These are phyloP conservation scores for Rhinolophus sinicus DNA, from an alignment of 2,113 vertebrate species.

Conservation along the genomic window DNA sequence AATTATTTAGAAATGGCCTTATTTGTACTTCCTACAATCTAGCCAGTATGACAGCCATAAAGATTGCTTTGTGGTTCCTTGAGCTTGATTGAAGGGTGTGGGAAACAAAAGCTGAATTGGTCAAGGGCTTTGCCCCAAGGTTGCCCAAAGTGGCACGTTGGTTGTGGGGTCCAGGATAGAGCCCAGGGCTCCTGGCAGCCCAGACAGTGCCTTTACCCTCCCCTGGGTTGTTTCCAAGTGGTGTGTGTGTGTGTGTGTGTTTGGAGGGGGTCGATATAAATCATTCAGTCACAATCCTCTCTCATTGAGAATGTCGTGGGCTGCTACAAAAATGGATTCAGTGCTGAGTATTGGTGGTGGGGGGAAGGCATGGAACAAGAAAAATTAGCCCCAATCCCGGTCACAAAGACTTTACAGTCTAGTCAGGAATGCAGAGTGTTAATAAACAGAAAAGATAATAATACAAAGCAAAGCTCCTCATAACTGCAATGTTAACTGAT, in stretches of 20 bases:
- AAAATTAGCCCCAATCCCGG: background rate
- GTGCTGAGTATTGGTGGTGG: background rate
- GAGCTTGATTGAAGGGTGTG: constrained; percentile 48
- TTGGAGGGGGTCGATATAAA: background rate
- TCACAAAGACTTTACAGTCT: background rate
- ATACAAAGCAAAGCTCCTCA: background rate
- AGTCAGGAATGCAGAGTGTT: background rate
- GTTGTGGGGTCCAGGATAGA: background rate
- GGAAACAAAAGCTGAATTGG: background rate
- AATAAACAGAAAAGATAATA: background rate
- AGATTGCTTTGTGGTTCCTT: constrained; percentile 52
- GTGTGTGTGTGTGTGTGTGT: background rate
- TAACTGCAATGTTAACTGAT: background rate
- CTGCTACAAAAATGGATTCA: background rate
- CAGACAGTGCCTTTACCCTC: background rate
- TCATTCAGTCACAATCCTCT: background rate
- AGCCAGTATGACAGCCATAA: constrained; percentile 44
- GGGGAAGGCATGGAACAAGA: background rate
- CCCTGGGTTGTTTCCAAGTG: background rate
- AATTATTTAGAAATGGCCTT: constrained; percentile 59
- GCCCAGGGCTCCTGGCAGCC: background rate
- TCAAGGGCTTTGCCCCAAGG: constrained; percentile 26
- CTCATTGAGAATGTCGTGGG: background rate
- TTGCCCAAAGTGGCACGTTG: background rate
- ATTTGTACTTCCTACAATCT: constrained; percentile 54